Conservation (phyloP, 2,113 vertebrate genomes). For the Labeo rohita region DNA sequence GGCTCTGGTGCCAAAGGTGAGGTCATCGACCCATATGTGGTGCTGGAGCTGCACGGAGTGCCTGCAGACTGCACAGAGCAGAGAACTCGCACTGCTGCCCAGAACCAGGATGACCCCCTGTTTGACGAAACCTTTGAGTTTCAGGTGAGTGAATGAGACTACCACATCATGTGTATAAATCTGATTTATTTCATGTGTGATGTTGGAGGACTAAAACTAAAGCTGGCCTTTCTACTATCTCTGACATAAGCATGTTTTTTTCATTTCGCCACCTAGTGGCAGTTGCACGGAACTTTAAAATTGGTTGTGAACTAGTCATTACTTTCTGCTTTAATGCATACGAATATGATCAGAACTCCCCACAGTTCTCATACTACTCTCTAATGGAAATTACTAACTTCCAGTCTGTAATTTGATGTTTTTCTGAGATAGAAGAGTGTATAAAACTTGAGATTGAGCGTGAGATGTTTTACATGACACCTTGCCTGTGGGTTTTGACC, state of each 20-base stretch:
- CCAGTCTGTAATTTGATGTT: neutral
- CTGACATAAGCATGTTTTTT: neutral
- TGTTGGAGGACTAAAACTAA: neutral
- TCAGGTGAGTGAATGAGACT: slow-evolving; percentile 71
- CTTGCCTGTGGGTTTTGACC: neutral
- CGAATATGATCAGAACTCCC: neutral
- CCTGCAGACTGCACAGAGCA: slow-evolving; percentile 94
- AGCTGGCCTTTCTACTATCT: neutral
- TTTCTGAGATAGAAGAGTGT: neutral
- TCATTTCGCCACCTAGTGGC: neutral
- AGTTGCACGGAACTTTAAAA: neutral
- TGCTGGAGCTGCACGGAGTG: slow-evolving; percentile 94
- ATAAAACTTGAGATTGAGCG: neutral
- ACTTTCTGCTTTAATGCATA: neutral
- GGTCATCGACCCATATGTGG: slow-evolving; percentile 96
- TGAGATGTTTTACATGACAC: neutral
- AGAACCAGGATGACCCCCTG: slow-evolving; percentile 95
- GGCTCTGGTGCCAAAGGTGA: slow-evolving; percentile 96
- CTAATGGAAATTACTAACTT: neutral
- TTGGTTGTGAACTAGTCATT: neutral
- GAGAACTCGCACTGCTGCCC: slow-evolving; percentile 92
- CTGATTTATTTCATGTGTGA: neutral
- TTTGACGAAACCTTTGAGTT: slow-evolving; percentile 99
- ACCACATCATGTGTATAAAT: neutral
- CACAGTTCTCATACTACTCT: neutral